Evolutionary conservation across 2,888 invertebrate species (phyloP), one percentile per base, ranked within the genome.

Genomic region (Corbicula japonica): DNA sequence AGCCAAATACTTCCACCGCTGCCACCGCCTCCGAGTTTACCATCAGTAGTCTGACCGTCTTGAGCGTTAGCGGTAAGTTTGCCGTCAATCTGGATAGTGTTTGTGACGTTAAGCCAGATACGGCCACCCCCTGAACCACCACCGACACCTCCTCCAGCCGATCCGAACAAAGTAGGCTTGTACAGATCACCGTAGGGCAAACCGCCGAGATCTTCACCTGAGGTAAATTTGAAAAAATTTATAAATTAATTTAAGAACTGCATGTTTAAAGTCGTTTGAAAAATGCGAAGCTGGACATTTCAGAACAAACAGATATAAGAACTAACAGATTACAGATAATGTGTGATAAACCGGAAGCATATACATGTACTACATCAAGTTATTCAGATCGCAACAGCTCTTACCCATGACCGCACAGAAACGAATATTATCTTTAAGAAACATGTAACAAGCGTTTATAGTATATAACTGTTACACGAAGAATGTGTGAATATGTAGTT

Each of bases 1-100:
- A 90, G 77, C 87, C 88, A 88, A 12, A 90, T 84, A 63, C 88
- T 88, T 1, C 90, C 90, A 6, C 89, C 90, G 65, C 89, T 89
- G 1, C 89, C 90, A 8, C 90, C 90, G 15, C 90, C 90, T 46
- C 85, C 78, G n/a, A 61, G 68, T 10, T 71, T 48, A n/a, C 68
- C 76, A 0, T 71, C 48, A 6, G 80, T 48, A 8, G 70, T 80
- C 10, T 30, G 3, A 15, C 87, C 87, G 28, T 79, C 84, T 23
- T 60, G 80, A 15, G 85, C 90, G 72, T 85, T 88, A 10, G 87
- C 87, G 1, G 88, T 86, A 15, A 90, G 68, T 1, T 73, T 21
- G 1, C 90, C 90, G 65, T 90, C 89, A 21, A 90, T 85, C 18
- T 84, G 82, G 10, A 90, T 58, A 1, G 89, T 89, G 80, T 90